A percentile compares a stretch with the other conserved stretches of the same genome.
phyloP scores from a whole-genome alignment of 2,113 vertebrate genomes.

The Paraplagusia blochii region DNA sequence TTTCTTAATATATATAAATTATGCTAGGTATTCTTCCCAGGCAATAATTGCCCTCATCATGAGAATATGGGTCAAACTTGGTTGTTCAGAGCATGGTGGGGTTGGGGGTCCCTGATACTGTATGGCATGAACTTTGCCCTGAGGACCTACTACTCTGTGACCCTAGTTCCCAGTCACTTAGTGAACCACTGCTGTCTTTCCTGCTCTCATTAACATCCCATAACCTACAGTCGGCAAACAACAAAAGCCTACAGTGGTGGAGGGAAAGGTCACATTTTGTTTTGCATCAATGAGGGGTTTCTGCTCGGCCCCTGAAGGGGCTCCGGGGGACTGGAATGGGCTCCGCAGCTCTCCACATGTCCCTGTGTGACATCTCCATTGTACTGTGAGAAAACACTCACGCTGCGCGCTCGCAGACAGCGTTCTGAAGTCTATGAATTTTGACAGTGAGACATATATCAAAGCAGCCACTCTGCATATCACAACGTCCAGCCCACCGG shows the following conservation, averaged over 20 bases:
- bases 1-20: no score
- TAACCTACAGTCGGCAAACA: conserved; percentile 24
- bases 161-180: conserved; percentile 50
- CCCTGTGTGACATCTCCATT: conserved; percentile 62
- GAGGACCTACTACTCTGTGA: no score
- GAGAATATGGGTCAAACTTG: no score
- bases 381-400: conserved; percentile 51
- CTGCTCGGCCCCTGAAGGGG: conserved; percentile 49
- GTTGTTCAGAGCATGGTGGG: no score
- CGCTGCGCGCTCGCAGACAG: conserved; percentile 30
- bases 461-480: conserved; percentile 52
- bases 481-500: conserved; percentile 18
- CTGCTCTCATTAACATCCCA: conserved; percentile 53
- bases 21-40: no score
- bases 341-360: conserved; percentile 42
- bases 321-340: conserved; percentile 39
- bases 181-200: conserved; percentile 61
- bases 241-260: conserved; percentile 37
- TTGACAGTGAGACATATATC: conserved; percentile 62
- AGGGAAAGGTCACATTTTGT: conserved; percentile 48
- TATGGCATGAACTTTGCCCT: no score
- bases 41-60: no score
- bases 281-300: conserved; percentile 54
- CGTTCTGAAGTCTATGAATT: conserved; percentile 40
- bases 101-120: no score